Base-by-base conservation (phyloP, 2,888 invertebrate genomes). In the Amphimallon solstitiale region DNA sequence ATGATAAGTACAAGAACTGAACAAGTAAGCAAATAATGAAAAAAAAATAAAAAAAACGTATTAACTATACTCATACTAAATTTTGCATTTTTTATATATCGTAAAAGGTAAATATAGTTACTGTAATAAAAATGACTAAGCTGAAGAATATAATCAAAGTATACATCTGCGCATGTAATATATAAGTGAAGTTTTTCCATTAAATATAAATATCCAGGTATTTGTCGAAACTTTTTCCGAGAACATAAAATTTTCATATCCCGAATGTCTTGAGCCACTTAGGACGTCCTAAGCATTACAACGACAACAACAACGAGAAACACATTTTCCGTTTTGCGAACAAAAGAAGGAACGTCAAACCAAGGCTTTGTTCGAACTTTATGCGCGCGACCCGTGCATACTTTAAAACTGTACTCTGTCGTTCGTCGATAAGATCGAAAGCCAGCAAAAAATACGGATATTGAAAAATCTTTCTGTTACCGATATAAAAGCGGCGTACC, bases 221-320 rank as follows among this genome's bases (percentile, higher is more conserved):
- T 56, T 56, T 56, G 56, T 23, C 14, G 40, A 40, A 56, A 56
- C 56, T 56, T 56, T 40, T 14, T 17, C 51, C 15, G 17, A 15
- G 15, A 51, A 51, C 35, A 51, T 51, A 51, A 51, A 51, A 51
- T 51, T 51, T 51, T 51, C 51, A 51, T 51, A 51, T 51, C 35
- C 51, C 10, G 34, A 15, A 6, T 19, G 51, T 14, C 34, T 51
- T 15, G 23, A 3, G 6, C 9, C 15, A 29, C 12, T n/a, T 14
- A 14, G 23, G 12, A n/a, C 23, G 23, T 49, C 48, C 48, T 12
- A 23, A 19, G 7, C n/a, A 34, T 29, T 14, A 23, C 9, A 14
- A 49, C n/a, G 17, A 10, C n/a, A 19, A 19, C 29, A 23, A 29
- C 2, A 35, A 34, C 51, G 14, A 34, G 29, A 29, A 29, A 29